Base-by-base conservation (phyloP, 2,797 vertebrate genomes). In the Psittacula derbiana region DNA sequence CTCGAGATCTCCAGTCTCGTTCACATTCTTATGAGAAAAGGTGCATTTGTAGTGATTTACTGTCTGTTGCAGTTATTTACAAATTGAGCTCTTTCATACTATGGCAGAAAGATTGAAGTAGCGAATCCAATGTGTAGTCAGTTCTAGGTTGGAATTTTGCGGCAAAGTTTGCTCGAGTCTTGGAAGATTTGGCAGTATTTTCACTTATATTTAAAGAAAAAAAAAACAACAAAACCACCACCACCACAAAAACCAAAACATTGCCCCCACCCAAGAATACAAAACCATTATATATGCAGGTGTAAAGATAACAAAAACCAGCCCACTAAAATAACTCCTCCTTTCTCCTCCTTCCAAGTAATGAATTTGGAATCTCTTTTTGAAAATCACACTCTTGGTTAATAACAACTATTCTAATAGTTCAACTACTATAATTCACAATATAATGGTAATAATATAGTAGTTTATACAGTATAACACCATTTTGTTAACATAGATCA, bases 21-120 rank as follows among this genome's bases (percentile, higher is more conserved):
- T 98, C 98, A 16, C 98, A 98, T 93, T 98, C 98, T 31, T 98
- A 98, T 36, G 98, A 98, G 70, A 98, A 98, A 96, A 98, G 98
- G 98, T 98, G 75, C 71, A 30, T 80, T 69, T 53, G 55, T 16
- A 7, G 92, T 55, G 16, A 40, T 8, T 49, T 55, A 11, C 49
- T 71, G 6, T 27, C 47, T 49, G 41, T 30, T 17, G 28, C 20
- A 16, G 49, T 11, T 44, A 25, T 40, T 47, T 60, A 5, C 30
- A 14, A 4, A 15, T 5, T 0, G 16, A 17, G 28, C 6, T 76
- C 9, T n/a, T 57, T 44, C 4, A 0, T 30, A 0, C 67, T 44
- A 16, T 0, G 1, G 11, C 17, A 6, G 66, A 84, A 33, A 44
- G 33, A 24, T 19, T 19, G 30, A 12, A 24, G 43, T 17, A 24